A percentile compares a stretch with the other conserved stretches of the same genome.
phyloP scores from a whole-genome alignment of 2,113 vertebrate species.

The Chrysochloris asiatica region DNA sequence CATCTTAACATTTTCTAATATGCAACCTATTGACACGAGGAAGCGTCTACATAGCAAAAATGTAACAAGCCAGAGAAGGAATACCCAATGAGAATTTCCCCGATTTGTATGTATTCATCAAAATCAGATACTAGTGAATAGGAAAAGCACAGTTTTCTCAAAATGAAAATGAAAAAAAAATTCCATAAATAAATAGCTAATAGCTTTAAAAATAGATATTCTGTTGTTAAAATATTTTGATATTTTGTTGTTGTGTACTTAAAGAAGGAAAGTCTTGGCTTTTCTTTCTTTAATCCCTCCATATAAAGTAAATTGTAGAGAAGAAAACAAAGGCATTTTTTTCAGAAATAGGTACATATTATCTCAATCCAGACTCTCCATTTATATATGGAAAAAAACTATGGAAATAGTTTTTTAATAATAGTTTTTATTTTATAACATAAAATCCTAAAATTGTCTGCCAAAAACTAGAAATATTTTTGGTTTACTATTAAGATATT shows the following conservation, averaged over 20 bases:
- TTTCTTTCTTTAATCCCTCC: neutral
- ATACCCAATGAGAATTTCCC: neutral
- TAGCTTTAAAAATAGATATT: neutral
- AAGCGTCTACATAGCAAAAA: neutral
- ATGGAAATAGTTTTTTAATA: neutral
- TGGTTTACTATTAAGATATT: conserved; percentile 46
- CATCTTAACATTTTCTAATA: neutral
- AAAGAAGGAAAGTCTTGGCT: conserved; percentile 1
- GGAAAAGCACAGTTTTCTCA: conserved; percentile 43
- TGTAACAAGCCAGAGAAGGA: neutral
- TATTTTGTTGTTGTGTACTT: neutral
- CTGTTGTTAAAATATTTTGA: neutral
- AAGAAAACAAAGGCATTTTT: neutral
- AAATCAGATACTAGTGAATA: conserved; percentile 21
- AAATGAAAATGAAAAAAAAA: neutral
- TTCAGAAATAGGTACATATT: conserved; percentile 21
- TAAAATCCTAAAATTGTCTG: conserved; percentile 31
- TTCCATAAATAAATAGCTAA: neutral
- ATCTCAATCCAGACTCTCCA: neutral
- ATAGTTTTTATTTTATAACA: neutral
- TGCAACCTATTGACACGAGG: neutral
- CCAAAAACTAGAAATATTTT: neutral
- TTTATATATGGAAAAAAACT: conserved; percentile 24
- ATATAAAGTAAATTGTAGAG: conserved; percentile 36
- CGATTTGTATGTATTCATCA: neutral